phyloP scores from a whole-genome alignment of 2,797 vertebrate species.

The Staurois parvus region DNA sequence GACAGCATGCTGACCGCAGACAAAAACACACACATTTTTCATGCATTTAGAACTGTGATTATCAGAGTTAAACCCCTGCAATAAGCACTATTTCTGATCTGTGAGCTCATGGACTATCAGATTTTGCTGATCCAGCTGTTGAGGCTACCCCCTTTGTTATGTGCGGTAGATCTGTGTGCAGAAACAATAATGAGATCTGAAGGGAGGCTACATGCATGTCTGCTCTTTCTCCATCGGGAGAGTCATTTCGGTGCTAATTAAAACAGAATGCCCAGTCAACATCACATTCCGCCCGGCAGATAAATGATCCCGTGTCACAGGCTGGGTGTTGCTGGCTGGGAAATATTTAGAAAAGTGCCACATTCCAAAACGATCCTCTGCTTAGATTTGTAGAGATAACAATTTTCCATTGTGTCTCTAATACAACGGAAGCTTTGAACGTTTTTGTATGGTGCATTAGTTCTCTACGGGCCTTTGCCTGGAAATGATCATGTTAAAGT shows the following conservation, averaged over 20 bases:
- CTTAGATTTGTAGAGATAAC: constrained; percentile 19
- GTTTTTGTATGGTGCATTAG: no score
- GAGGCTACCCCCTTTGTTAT: constrained; percentile 41
- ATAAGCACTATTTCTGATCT: constrained; percentile 42
- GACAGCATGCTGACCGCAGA: constrained; percentile 8
- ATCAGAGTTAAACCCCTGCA: constrained; percentile 5
- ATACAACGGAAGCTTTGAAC: no score
- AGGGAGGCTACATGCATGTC: constrained; percentile 58
- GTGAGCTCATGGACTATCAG: constrained; percentile 22
- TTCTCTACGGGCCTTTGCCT: no score
- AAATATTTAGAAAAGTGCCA: constrained; percentile 18
- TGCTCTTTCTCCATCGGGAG: constrained; percentile 51
- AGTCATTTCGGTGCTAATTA: constrained; percentile 69
- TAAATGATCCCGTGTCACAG: constrained; percentile 45
- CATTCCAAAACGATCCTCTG: constrained; percentile 22
- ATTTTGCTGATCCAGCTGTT: neutral
- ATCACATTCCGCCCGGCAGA: constrained; percentile 37
- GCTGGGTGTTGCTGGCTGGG: constrained; percentile 32
- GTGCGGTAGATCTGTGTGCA: constrained; percentile 26
- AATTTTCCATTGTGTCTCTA: neutral
- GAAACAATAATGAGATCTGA: constrained; percentile 59
- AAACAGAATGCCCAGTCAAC: constrained; percentile 58
- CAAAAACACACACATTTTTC: constrained; percentile 5
- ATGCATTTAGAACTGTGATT: neutral
- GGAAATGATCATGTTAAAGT: no score